Conservation (phyloP, 2,113 vertebrate genomes). For the Malurus melanocephalus region DNA sequence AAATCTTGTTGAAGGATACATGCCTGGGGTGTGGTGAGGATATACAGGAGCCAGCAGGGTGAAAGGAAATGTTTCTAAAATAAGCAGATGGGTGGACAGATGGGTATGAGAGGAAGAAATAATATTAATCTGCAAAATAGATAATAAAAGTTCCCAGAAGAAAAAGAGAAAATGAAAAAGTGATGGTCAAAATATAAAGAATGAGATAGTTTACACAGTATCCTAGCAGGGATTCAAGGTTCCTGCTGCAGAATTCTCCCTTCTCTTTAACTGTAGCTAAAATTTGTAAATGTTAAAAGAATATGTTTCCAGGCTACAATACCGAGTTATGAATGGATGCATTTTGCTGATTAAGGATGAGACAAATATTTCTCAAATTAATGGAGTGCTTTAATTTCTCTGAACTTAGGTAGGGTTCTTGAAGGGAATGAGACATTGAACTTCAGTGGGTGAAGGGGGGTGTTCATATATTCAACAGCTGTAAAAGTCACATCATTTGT, state of each 20-base stretch:
- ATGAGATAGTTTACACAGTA: not conserved
- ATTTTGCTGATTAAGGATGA: not conserved
- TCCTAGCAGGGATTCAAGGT: not conserved
- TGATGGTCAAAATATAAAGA: not conserved
- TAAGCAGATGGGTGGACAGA: slow-evolving; percentile 36
- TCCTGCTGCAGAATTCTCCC: not conserved
- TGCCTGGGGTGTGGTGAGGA: slow-evolving; percentile 2
- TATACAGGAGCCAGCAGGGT: not conserved
- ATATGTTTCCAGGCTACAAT: not conserved
- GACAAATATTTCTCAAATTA: not conserved
- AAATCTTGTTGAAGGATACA: slow-evolving; percentile 50
- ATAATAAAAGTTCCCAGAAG: not conserved
- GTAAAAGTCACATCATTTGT: not conserved
- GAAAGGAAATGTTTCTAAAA: slow-evolving; percentile 36
- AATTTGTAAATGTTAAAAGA: not conserved
- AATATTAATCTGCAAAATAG: slow-evolving; percentile 8
- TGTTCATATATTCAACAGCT: not conserved
- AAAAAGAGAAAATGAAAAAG: not conserved
- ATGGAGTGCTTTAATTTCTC: not conserved
- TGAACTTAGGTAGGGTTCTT: not conserved
- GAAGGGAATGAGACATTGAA: not conserved
- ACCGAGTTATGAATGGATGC: not conserved
- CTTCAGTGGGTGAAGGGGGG: rapidly evolving
- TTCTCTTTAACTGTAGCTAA: not conserved
- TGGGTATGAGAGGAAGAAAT: slow-evolving; percentile 3